Percentiles rank a stretch among this genome's conserved stretches.
Conservation (phyloP, 2,888 invertebrate genomes). For the Sericinus montela region DNA sequence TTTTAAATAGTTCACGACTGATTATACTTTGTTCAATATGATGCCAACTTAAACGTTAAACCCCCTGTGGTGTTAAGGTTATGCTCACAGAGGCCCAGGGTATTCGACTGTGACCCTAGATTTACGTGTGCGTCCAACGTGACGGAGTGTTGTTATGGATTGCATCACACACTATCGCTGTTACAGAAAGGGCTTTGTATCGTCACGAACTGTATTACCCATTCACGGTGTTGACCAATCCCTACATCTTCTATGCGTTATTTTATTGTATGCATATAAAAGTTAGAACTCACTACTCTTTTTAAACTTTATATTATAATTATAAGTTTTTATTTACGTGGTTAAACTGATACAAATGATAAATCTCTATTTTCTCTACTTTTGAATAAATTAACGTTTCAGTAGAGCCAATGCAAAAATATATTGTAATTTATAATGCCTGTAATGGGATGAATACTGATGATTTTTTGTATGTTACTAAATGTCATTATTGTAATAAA, state of each 20-base stretch:
- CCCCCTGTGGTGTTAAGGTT: neutral
- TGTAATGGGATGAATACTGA: constrained; percentile 1
- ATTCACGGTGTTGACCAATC: constrained; percentile 7
- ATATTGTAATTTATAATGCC: too few species aligned
- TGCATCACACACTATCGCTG: constrained; percentile 27
- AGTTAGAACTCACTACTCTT: too few species aligned
- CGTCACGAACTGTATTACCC: constrained; percentile 9
- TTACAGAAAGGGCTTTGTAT: constrained; percentile 32
- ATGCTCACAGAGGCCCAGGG: constrained; percentile 9
- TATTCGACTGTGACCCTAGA: constrained; percentile 53
- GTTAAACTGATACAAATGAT: too few species aligned
- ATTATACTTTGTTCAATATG: too few species aligned
- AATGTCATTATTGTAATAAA: constrained; percentile 24
- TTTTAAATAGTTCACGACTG: too few species aligned
- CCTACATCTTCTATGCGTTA: neutral
- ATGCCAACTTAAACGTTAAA: neutral
- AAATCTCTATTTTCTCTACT: too few species aligned
- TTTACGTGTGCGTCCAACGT: constrained; percentile 49
- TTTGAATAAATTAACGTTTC: too few species aligned
- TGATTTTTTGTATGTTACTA: constrained; percentile 8
- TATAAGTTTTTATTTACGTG: too few species aligned
- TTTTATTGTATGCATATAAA: neutral
- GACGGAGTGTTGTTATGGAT: constrained; percentile 52
- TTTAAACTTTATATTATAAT: too few species aligned
- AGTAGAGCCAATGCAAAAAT: too few species aligned